Percentiles rank a stretch among this genome's conserved stretches.
Conservation (phyloP, 2,888 invertebrate species). For the Axea sp. region DNA sequence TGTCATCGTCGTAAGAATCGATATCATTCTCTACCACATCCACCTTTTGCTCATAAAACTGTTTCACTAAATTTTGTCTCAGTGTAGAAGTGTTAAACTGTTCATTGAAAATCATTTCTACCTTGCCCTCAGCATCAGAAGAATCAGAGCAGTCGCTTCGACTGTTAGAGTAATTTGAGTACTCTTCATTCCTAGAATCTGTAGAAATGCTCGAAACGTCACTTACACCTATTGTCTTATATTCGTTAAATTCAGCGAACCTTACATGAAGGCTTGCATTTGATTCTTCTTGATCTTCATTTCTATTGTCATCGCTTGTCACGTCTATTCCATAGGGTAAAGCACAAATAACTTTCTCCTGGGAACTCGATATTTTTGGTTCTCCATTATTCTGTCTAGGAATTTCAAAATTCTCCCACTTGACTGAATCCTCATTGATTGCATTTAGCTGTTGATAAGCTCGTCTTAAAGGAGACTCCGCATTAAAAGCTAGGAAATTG, state of each 20-base stretch:
- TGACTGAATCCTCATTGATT: slow-evolving; percentile 4
- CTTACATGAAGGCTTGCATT: slow-evolving; percentile 74
- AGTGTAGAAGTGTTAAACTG: slow-evolving; percentile 14
- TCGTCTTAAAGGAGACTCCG: slow-evolving; percentile 1
- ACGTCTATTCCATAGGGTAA: slow-evolving; percentile 63
- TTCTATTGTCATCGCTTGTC: slow-evolving; percentile 23
- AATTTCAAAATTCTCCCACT: slow-evolving; percentile 35
- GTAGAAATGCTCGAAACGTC: slow-evolving; percentile 72
- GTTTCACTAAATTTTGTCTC: slow-evolving; percentile 18
- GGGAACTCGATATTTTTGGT: slow-evolving; percentile 51
- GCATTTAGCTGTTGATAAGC: slow-evolving; percentile 1
- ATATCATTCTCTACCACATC: slow-evolving; percentile 18
- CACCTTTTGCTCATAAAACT: slow-evolving; percentile 14
- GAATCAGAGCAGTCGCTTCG: no score
- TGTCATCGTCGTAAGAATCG: slow-evolving; percentile 36
- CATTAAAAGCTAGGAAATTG: background rate
- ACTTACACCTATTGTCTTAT: slow-evolving; percentile 73
- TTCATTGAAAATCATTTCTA: slow-evolving; percentile 17
- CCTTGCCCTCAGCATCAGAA: slow-evolving; percentile 67
- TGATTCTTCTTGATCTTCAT: slow-evolving; percentile 22
- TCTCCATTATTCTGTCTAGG: background rate
- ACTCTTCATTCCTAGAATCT: slow-evolving; percentile 65
- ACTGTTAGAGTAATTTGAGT: no score
- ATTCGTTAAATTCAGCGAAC: slow-evolving; percentile 76
- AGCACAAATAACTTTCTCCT: slow-evolving; percentile 29